Evolutionary conservation across 2,797 vertebrate genomes (phyloP).

Genomic region (Phoxinus dragarum): DNA sequence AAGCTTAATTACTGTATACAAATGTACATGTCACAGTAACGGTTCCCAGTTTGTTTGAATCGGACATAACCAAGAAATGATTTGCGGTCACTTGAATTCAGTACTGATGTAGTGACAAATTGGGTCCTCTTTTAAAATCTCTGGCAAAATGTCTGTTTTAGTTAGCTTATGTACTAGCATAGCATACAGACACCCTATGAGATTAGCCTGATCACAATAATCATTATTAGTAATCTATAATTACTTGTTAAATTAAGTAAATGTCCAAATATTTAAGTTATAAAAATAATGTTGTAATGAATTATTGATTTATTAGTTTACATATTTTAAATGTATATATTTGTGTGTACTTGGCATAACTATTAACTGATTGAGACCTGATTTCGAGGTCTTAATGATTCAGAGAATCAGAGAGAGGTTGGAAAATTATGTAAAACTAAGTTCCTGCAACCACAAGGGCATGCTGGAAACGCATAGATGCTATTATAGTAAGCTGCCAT

Average conservation of each 20-base stretch:
- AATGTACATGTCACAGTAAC: background rate
- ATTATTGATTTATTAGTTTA: background rate
- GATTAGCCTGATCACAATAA: background rate
- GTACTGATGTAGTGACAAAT: background rate
- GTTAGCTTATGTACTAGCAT: background rate
- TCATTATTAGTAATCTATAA: background rate
- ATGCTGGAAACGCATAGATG: background rate
- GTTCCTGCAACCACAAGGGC: conserved; percentile 6
- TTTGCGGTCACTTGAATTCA: background rate
- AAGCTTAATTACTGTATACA: background rate
- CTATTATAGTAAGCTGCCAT: background rate
- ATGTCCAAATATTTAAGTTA: background rate
- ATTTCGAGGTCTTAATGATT: background rate
- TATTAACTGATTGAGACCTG: background rate
- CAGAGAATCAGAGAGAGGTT: background rate
- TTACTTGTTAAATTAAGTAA: background rate
- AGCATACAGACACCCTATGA: background rate
- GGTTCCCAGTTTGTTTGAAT: background rate
- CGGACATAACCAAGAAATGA: background rate
- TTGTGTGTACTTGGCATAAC: background rate
- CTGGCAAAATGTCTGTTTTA: background rate
- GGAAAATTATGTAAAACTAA: conserved; percentile 12
- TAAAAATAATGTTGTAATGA: background rate
- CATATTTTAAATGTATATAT: background rate
- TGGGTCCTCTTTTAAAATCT: background rate